Base-by-base conservation (phyloP, 2,888 invertebrate genomes). In the Cantharis rustica region DNA sequence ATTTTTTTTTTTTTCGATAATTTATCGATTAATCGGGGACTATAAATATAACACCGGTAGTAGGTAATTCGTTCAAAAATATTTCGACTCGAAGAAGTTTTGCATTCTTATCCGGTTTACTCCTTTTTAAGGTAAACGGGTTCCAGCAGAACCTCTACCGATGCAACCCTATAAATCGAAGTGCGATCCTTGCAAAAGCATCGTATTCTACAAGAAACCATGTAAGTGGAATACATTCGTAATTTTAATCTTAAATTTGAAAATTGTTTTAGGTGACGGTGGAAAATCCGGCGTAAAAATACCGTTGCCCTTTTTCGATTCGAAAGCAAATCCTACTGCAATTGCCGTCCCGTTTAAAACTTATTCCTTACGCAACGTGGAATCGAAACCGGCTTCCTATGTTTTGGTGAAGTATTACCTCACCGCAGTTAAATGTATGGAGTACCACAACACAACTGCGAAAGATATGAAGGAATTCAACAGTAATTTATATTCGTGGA, bases 271-370 rank as follows among this genome's bases (percentile, higher is more conserved):
- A 71, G 63, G 23, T 10, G n/a, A n/a, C 16, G 1, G 9, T n/a
- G 73, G 15, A 11, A 68, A 16, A 71, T 13, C 23, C 0, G 75
- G 78, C 47, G 79, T 84, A 16, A 80, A 84, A 17, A 86, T 92
- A 66, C 92, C 92, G 0, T 85, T 92, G 61, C 93, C 93, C 0
- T 89, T 89, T 78, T 89, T 93, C 61, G 91, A 91, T 81, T 91
- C 92, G 86, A 88, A 89, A 64, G 82, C 84, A 2, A 84, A 88
- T n/a, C 89, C 90, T 0, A 88, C 89, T 31, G 89, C 90, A n/a
- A 90, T 93, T 82, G 93, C 93, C 70, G 82, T 93, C 17, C 93
- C 93, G 0, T 89, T 93, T 71, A 91, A 89, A 81, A 85, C 87
- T 10, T 87, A 88, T 72, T 87, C 89, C 17, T 84, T 93, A 64